phyloP scores from a whole-genome alignment of 2,113 vertebrate species.

The Naja naja region DNA sequence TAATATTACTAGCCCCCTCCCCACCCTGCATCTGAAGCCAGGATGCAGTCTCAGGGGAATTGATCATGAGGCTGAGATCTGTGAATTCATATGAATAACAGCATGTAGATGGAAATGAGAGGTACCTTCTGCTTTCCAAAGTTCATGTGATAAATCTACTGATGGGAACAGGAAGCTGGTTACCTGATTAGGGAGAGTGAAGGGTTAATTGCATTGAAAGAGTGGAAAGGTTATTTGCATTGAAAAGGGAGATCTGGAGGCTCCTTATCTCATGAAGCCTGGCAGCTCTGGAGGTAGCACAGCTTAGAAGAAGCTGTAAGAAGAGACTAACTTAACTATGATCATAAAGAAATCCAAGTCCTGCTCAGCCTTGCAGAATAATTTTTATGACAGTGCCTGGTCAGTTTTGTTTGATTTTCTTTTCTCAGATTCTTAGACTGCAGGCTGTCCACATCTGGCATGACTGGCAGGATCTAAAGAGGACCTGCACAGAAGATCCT shows the following conservation, averaged over 20 bases:
- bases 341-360: background rate
- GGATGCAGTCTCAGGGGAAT: background rate
- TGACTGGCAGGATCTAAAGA: conserved; percentile 88
- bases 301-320: background rate
- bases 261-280: background rate
- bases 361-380: background rate
- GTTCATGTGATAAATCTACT: rapidly evolving
- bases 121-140: background rate
- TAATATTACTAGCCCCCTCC: background rate
- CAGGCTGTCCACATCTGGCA: conserved; percentile 74
- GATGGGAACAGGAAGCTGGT: background rate
- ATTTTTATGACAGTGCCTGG: background rate
- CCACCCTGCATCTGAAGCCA: background rate
- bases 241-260: background rate
- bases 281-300: background rate
- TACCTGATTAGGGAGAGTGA: background rate
- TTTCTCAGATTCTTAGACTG: conserved; percentile 82
- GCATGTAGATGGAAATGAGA: background rate
- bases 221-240: background rate
- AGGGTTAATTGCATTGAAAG: background rate
- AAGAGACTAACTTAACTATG: background rate
- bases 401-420: conserved; percentile 9
- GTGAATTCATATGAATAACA: background rate
- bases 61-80: background rate
- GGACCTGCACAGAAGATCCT: conserved; percentile 76